Percentiles rank a stretch among this genome's conserved stretches.
phyloP scores from a whole-genome alignment of 2,888 invertebrate genomes.

The Nemoura dubitans region DNA sequence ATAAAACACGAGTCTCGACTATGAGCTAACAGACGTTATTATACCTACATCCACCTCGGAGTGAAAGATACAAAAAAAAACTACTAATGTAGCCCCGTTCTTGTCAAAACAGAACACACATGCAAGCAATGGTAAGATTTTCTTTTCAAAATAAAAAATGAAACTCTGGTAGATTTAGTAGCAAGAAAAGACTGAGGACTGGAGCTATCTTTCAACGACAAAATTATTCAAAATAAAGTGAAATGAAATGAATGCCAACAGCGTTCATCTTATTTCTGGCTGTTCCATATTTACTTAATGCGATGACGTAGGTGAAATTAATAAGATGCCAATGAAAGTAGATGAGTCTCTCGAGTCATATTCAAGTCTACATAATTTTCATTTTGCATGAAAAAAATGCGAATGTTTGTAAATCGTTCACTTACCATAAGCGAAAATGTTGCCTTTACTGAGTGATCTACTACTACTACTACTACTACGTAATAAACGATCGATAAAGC shows the following conservation, averaged over 20 bases:
- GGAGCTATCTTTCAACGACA: neutral
- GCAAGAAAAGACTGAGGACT: neutral
- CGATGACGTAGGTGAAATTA: neutral
- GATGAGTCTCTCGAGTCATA: neutral
- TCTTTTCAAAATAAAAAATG: neutral
- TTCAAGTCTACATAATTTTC: neutral
- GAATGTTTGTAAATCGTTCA: neutral
- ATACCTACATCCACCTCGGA: constrained; percentile 8
- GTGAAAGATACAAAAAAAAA: constrained; percentile 16
- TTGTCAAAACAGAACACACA: constrained; percentile 29
- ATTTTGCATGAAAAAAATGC: neutral
- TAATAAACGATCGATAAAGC: neutral
- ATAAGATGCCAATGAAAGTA: neutral
- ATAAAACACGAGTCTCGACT: constrained; percentile 26
- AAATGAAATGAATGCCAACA: constrained; percentile 9
- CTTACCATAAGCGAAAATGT: neutral
- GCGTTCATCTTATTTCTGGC: constrained; percentile 8
- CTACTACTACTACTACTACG: neutral
- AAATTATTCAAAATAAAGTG: constrained; percentile 15
- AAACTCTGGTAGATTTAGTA: neutral
- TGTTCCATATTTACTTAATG: neutral
- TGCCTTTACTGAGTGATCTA: neutral
- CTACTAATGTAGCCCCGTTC: neutral
- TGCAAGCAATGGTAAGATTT: neutral
- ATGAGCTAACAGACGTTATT: neutral